A percentile compares a stretch with the other conserved stretches of the same genome.
These are phyloP conservation scores for Trachelus tabidus DNA, from an alignment of 2,888 invertebrate genomes.

Conservation along the genomic window DNA sequence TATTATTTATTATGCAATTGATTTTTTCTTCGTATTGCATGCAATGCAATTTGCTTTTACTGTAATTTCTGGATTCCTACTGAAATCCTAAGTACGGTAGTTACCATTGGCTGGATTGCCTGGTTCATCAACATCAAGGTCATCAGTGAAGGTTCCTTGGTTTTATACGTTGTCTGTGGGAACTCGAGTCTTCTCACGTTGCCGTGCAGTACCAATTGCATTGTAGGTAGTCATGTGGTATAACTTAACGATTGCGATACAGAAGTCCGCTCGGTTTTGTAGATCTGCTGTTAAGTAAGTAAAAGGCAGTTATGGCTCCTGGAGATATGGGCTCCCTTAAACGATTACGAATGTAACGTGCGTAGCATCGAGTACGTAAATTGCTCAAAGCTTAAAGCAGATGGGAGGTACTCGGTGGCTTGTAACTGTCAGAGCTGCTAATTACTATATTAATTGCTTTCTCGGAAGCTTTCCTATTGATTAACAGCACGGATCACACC, in stretches of 20 bases:
- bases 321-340: background rate
- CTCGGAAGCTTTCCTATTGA: conserved; percentile 20
- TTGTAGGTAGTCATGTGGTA: background rate
- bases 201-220: conserved; percentile 26
- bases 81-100: background rate
- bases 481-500: background rate
- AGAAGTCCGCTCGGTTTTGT: background rate
- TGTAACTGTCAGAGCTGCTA: conserved; percentile 42
- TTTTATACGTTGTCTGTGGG: conserved; percentile 56
- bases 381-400: conserved; percentile 26
- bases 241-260: background rate
- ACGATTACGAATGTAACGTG: background rate
- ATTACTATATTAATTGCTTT: conserved; percentile 55
- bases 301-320: background rate
- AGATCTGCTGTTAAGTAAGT: background rate
- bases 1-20: background rate
- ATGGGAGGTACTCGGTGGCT: conserved; percentile 35
- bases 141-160: conserved; percentile 15
- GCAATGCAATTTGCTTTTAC: background rate
- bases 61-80: background rate
- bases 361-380: conserved; percentile 4
- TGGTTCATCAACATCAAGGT: conserved; percentile 38
- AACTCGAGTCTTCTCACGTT: conserved; percentile 59
- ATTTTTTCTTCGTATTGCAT: background rate
- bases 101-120: background rate